Evolutionary conservation across 92 coral and sea anemone species (phyloP).

Genomic region (Palythoa grandiflora): DNA sequence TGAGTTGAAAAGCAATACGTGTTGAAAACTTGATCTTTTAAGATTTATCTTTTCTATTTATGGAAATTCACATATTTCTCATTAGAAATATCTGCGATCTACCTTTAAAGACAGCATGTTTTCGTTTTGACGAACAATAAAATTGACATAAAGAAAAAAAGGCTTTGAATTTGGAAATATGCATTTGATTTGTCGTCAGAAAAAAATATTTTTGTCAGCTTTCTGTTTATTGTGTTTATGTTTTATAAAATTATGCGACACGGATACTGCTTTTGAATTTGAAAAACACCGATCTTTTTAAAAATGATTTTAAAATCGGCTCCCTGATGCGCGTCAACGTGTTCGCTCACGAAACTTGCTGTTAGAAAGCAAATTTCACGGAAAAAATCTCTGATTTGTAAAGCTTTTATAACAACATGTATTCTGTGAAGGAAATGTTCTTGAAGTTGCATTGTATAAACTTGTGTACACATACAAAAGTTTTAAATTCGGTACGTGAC

Average conservation of each 20-base stretch:
- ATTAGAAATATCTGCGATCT: neutral
- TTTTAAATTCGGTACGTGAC: slow-evolving; percentile 1
- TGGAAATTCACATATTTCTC: neutral
- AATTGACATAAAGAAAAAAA: neutral
- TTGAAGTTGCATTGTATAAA: neutral
- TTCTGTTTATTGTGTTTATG: neutral
- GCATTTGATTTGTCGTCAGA: too few species aligned
- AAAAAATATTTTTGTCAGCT: neutral
- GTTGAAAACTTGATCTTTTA: neutral
- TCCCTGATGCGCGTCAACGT: slow-evolving; percentile 21
- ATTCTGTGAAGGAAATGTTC: neutral
- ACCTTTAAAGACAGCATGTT: neutral
- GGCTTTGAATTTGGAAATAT: neutral
- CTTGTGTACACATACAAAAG: slow-evolving; percentile 12
- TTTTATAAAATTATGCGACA: neutral
- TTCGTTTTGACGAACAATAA: neutral
- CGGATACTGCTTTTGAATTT: neutral
- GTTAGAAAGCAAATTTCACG: neutral
- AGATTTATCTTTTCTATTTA: slow-evolving; percentile 25
- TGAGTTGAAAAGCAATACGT: slow-evolving; percentile 1
- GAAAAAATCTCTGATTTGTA: neutral
- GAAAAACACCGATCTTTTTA: slow-evolving; percentile 17
- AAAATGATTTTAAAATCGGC: slow-evolving; percentile 30
- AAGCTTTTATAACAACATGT: neutral
- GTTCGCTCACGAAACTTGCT: slow-evolving; percentile 16